Base-by-base conservation (phyloP, 2,888 invertebrate genomes). In the Trichogramma dendrolimi region DNA sequence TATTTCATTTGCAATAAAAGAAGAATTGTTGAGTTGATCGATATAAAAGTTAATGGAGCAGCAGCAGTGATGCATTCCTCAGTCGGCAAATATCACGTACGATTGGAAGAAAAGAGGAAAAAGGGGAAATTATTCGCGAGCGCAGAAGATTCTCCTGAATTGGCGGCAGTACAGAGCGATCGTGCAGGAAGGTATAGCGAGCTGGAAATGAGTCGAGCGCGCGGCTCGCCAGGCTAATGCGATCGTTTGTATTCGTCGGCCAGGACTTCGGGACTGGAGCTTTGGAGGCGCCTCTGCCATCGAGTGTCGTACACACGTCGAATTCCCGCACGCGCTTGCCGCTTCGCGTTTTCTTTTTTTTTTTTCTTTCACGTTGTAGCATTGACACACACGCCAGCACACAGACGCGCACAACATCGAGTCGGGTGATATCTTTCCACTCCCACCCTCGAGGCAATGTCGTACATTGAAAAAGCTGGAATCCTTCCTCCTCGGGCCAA, bases 231-330 rank as follows among this genome's bases (percentile, higher is more conserved):
- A 65, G 27, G 27, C 27, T 75, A 75, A 75, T 75, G 70, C 71
- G 73, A 71, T 74, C 72, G 69, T 75, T 75, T 72, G 75, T 75
- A 75, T 75, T 75, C 75, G 69, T 67, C 62, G 68, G 68, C 67
- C 69, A 69, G 67, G 68, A 63, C 63, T 60, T 62, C 27, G 27
- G 27, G 27, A 27, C 27, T 27, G 65, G 58, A 57, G 54, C 57
- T 58, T 52, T 58, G 60, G 49, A 65, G 53, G 60, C 50, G 58
- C 58, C 55, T 55, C 53, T 55, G 38, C 38, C 52, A 39, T 52
- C 52, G 52, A 52, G n/a, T 38, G 46, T 10, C 10, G 46, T 8
- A 46, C 8, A 10, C 11, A 46, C 46, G 46, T 11, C 46, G n/a
- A 8, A n/a, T 8, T 11, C 11, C 11, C 46, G n/a, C 11, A 10